Evolutionary conservation across 2,797 vertebrate species (phyloP).

Genomic region (Gymnothorax reevesii): DNA sequence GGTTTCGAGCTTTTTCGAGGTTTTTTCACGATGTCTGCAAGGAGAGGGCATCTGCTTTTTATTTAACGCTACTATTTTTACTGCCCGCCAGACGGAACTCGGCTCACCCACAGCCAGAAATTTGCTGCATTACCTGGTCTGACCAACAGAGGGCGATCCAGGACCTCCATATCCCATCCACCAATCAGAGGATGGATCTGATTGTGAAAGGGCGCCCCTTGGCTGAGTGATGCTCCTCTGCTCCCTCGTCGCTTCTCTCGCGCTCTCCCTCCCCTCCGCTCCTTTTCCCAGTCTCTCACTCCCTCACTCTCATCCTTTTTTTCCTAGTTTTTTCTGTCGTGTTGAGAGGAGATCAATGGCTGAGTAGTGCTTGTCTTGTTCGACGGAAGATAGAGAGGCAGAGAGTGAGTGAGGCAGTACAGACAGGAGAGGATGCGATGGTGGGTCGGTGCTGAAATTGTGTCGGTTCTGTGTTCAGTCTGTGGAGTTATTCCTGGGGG

Average conservation of each 20-base stretch:
- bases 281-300: constrained; percentile 36
- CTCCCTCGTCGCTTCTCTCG: constrained; percentile 44
- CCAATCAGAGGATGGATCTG: constrained; percentile 54
- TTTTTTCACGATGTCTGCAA: constrained; percentile 60
- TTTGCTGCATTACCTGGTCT: constrained; percentile 49
- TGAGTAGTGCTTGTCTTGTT: constrained; percentile 37
- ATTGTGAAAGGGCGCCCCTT: constrained; percentile 59
- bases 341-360: constrained; percentile 44
- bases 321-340: constrained; percentile 39
- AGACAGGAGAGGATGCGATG: constrained; percentile 41
- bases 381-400: constrained; percentile 22
- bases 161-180: constrained; percentile 63
- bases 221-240: constrained; percentile 47
- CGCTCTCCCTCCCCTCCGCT: constrained; percentile 34
- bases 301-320: constrained; percentile 29
- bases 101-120: constrained; percentile 52
- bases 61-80: constrained; percentile 57
- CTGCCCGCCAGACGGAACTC: constrained; percentile 59
- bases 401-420: constrained; percentile 40
- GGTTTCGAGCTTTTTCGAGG: not conserved
- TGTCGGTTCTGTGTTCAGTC: constrained; percentile 28
- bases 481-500: constrained; percentile 53
- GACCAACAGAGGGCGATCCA: constrained; percentile 63
- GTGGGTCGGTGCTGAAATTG: constrained; percentile 39
- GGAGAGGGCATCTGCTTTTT: constrained; percentile 59